Conservation (phyloP, 2,797 vertebrate genomes). For the Amazonetta brasiliensis region DNA sequence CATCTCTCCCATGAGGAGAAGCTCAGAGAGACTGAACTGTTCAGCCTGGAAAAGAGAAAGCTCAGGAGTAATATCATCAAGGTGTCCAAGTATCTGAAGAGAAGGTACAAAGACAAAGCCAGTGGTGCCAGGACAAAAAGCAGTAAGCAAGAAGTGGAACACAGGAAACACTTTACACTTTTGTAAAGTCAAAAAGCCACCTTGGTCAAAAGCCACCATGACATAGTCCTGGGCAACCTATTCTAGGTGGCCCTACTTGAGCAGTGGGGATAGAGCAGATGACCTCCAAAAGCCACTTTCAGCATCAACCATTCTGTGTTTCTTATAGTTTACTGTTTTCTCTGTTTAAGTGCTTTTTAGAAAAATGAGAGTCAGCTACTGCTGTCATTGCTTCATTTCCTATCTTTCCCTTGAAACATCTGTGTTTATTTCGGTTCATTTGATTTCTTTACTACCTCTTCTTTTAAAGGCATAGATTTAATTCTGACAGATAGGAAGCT, state of each 20-base stretch:
- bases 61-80: background rate
- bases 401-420: background rate
- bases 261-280: accelerated
- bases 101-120: background rate
- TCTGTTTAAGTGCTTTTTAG: background rate
- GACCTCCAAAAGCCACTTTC: background rate
- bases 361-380: background rate
- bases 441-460: background rate
- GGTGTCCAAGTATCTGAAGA: background rate
- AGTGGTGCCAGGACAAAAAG: background rate
- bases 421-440: background rate
- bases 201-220: background rate
- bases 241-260: background rate
- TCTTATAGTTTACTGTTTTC: background rate
- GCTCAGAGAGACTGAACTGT: background rate
- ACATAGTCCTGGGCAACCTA: background rate
- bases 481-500: background rate
- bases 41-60: background rate
- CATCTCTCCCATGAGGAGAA: background rate
- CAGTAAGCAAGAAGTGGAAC: background rate
- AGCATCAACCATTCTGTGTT: background rate
- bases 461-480: background rate
- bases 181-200: background rate
- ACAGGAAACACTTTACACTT: background rate
- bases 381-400: background rate